phyloP scores from a whole-genome alignment of 1,140 invertebrate species.

The Zaprionus vittiger region DNA sequence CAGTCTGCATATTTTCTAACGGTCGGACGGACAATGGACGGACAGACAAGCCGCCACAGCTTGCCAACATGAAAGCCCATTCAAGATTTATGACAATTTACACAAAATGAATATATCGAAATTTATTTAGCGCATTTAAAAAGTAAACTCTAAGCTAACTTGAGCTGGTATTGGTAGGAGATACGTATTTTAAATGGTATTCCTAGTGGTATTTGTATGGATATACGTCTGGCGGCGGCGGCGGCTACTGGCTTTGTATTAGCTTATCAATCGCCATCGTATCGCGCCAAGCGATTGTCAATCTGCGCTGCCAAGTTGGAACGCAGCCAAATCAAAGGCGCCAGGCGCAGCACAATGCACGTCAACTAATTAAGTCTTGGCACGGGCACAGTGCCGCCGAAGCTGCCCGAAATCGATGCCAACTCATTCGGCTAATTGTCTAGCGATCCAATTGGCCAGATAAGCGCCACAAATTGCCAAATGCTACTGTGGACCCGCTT shows the following conservation, averaged over 20 bases:
- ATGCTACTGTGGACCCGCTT: conserved; percentile 1
- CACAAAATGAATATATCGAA: conserved; percentile 45
- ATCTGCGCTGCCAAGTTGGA: conserved; percentile 73
- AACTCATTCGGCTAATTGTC: conserved; percentile 78
- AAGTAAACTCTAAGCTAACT: not conserved
- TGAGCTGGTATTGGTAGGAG: not conserved
- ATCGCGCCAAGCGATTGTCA: conserved; percentile 49
- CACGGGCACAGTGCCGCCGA: conserved; percentile 31
- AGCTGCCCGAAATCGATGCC: conserved; percentile 41
- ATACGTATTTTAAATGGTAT: not conserved
- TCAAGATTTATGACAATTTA: conserved; percentile 65
- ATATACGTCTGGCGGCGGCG: not conserved
- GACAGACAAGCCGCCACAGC: conserved; percentile 8
- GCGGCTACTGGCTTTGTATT: conserved; percentile 27
- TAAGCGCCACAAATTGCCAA: conserved; percentile 46
- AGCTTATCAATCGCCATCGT: conserved; percentile 53
- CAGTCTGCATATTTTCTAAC: conserved; percentile 40
- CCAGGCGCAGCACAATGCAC: conserved; percentile 67
- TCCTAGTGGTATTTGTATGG: not conserved
- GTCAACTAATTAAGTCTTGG: conserved; percentile 75
- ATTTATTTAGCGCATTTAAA: not conserved
- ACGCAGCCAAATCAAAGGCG: conserved; percentile 62
- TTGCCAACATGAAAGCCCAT: conserved; percentile 44
- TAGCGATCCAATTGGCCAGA: conserved; percentile 56
- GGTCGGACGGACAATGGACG: conserved; percentile 9